Evolutionary conservation across 2,797 vertebrate genomes (phyloP), one percentile per base, ranked within the genome.

Genomic region (Melanitta fusca): DNA sequence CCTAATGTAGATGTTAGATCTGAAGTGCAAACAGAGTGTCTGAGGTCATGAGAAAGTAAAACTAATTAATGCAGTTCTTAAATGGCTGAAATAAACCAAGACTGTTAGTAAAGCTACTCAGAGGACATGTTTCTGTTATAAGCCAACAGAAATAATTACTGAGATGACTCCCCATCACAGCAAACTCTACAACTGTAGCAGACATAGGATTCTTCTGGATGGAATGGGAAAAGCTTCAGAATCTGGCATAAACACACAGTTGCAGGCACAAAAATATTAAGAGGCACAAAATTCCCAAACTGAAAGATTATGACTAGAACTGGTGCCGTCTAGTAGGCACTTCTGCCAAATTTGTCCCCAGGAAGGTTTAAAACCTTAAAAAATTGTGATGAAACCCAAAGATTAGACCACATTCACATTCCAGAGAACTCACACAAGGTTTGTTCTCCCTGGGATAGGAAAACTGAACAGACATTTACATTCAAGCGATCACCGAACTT

Each of bases 401-500:
- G 73, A 24, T 25, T 12, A 75, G 24, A 79, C 1, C 38, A 66
- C 30, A 70, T 14, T 13, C 47, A 68, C 34, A n/a, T 6, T 38
- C 39, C 75, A 77, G 56, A 68, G 39, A 57, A 6, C 7, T 51
- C 66, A 28, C 7, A 13, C 32, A 34, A 57, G 34, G n/a, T 28
- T 89, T 71, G 25, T 38, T 54, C 84, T 73, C 68, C 6, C 14
- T 39, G 36, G 32, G 17, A 11, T 58, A 39, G 57, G 60, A 81
- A 80, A 56, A 49, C 19, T 21, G n/a, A 45, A 8, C 8, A 8
- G 6, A 49, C 6, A 30, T 91, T 88, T 7, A 17, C 24, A 64
- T 43, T 72, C 21, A n/a, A 62, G 73, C 3, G 11, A 19, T 32
- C 69, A 25, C 53, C 47, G 41, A 61, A 98, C 99, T 95, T 98